Evolutionary conservation across 92 coral and sea anemone species (phyloP), one percentile per base, ranked within the genome.

Genomic region (Palythoa caribaeorum): DNA sequence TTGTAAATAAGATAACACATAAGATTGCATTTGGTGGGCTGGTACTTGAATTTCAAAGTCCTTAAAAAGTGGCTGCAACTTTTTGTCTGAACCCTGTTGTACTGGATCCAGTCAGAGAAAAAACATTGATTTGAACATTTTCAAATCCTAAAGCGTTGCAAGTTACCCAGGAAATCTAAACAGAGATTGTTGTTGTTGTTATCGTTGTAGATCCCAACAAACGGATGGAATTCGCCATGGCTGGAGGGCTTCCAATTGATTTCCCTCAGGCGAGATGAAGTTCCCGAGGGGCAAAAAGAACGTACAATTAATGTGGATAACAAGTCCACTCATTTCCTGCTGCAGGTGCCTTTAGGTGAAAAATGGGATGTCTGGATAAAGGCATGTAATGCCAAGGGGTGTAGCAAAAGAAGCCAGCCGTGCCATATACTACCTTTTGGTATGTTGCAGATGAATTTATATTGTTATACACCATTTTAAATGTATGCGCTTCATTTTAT

Each of bases 201-300:
- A 28, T 28, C 28, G 13, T 17, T 47, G 3, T 76, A 76, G 80
- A 47, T 6, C n/a, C 63, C 40, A 52, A 40, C 80, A 52, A 20
- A 10, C 1, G 17, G 1, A 2, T 76, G 65, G 80, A 76, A 76
- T 28, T 76, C 80, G 1, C 80, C 80, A 11, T 76, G 80, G 80
- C 39, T 76, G 40, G 16, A 47, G 15, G 9, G 44, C 16, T 76
- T 51, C 10, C 15, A 21, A 20, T 14, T 76, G 12, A 76, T 28
- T 9, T 76, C 17, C 54, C 39, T 50, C 6, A 52, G 38, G 48
- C n/a, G 19, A 11, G 80, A 76, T 52, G 63, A 76, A 76, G 44
- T 52, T 54, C 80, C 65, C 6, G 40, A 50, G 11, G 80, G 13
- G n/a, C n/a, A 76, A 50, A 76, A 11, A 20, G 80, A 76, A 38